phyloP scores from a whole-genome alignment of 2,113 vertebrate species.

The Toxotes chatareus region DNA sequence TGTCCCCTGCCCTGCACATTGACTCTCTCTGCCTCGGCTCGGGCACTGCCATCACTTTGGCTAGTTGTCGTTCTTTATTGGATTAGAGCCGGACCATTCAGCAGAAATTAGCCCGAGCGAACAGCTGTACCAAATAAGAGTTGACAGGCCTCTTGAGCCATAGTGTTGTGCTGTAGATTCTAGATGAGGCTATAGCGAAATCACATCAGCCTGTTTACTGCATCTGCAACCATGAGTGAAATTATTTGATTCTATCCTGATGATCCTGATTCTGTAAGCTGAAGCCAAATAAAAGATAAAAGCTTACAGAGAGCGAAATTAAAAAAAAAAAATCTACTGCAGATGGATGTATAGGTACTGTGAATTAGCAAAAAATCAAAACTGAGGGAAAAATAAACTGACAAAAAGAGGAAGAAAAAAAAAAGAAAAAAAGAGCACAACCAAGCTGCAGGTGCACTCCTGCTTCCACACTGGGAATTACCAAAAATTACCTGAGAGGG shows the following conservation, averaged over 20 bases:
- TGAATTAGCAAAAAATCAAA: slow-evolving; percentile 9
- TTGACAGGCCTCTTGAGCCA: slow-evolving; percentile 52
- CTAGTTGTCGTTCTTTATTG: slow-evolving; percentile 47
- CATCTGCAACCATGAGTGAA: slow-evolving; percentile 40
- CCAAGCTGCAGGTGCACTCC: slow-evolving; percentile 7
- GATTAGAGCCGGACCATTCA: slow-evolving; percentile 61
- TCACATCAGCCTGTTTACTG: background rate
- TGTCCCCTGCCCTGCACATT: background rate
- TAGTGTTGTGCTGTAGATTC: background rate
- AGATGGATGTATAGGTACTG: slow-evolving; percentile 18
- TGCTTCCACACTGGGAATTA: background rate
- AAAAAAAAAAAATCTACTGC: background rate
- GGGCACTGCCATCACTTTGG: background rate
- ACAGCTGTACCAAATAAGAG: slow-evolving; percentile 52
- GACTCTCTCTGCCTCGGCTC: background rate
- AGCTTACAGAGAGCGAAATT: background rate
- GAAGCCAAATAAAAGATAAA: slow-evolving; percentile 32
- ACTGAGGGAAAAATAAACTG: slow-evolving; percentile 4
- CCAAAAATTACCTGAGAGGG: background rate
- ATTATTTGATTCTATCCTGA: background rate
- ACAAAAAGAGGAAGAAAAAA: background rate
- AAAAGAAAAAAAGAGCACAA: background rate
- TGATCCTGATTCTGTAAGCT: background rate
- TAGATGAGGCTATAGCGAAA: slow-evolving; percentile 23
- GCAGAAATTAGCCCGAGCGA: slow-evolving; percentile 61